Evolutionary conservation across 1,140 invertebrate species (phyloP).

Genomic region (Apis cerana): DNA sequence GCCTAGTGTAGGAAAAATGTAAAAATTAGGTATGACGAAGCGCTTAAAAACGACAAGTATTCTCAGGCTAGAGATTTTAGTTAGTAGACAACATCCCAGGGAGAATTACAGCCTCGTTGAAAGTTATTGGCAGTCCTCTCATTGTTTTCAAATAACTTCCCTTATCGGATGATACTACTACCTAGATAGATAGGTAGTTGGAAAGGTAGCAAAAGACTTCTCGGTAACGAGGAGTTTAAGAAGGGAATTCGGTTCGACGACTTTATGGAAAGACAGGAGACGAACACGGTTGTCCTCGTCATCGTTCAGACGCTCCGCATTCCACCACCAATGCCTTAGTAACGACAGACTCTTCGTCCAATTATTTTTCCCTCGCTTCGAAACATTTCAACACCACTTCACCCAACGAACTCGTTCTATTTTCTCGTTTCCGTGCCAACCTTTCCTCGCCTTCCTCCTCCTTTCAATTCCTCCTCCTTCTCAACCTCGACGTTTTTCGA

Average conservation of each 20-base stretch:
- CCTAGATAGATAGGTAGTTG: conserved; percentile 26
- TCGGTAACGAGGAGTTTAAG: conserved; percentile 70
- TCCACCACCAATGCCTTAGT: conserved; percentile 61
- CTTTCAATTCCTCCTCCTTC: conserved; percentile 28
- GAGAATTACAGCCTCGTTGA: conserved; percentile 30
- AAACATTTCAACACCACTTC: conserved; percentile 77
- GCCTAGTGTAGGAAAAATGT: neutral
- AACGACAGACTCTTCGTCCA: conserved; percentile 77
- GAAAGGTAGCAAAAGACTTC: conserved; percentile 43
- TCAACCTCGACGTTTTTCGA: conserved; percentile 32
- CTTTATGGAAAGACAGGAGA: conserved; percentile 42
- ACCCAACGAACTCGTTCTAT: conserved; percentile 71
- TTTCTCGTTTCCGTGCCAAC: conserved; percentile 66
- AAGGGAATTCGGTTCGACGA: conserved; percentile 54
- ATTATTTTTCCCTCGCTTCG: conserved; percentile 78
- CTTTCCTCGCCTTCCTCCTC: conserved; percentile 37
- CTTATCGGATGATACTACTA: conserved; percentile 39
- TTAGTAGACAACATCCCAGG: neutral
- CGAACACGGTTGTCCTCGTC: conserved; percentile 40
- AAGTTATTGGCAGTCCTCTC: conserved; percentile 45
- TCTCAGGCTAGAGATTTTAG: conserved; percentile 2
- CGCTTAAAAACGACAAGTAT: neutral
- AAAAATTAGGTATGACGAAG: neutral
- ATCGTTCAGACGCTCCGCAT: conserved; percentile 57
- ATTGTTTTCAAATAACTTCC: conserved; percentile 45